Conservation (phyloP, 2,113 vertebrate genomes). For the Felis catus region F.catus_Fca126_mat1.0 CM031425.1:41309001-41309500, state of each 20-base stretch:
- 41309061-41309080: background rate
- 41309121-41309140: background rate
- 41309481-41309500: constrained; percentile 51
- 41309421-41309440: constrained; percentile 31
- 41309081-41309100: background rate
- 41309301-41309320: background rate
- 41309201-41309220: background rate
- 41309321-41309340: constrained; percentile 13
- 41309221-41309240: background rate
- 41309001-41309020: background rate
- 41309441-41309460: background rate
- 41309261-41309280: background rate
- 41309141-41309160: background rate
- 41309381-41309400: background rate
- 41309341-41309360: constrained; percentile 16
- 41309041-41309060: background rate
- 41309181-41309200: background rate
- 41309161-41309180: background rate
- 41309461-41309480: constrained; percentile 46
- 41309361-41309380: background rate
- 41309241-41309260: background rate
- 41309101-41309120: background rate
- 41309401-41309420: constrained; percentile 28
- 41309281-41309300: background rate
- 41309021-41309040: background rate